phyloP scores from a whole-genome alignment of 2,113 vertebrate species.

The Carollia perspicillata region DNA sequence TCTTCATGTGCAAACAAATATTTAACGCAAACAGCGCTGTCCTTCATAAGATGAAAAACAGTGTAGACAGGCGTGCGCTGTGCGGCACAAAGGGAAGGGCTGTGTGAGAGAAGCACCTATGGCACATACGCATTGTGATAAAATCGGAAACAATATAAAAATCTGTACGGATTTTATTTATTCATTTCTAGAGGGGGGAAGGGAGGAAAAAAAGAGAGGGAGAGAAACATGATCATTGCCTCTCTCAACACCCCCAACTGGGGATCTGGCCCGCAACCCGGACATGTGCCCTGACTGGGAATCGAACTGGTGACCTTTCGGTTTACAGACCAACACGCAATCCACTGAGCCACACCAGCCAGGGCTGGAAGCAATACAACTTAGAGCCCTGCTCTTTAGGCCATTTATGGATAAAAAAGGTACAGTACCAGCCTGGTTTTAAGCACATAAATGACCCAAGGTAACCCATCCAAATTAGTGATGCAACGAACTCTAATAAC shows the following conservation, averaged over 20 bases:
- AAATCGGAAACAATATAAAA: neutral
- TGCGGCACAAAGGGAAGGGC: neutral
- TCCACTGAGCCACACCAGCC: too few relatives aligned
- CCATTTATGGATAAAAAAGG: neutral
- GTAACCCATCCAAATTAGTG: neutral
- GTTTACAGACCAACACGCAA: too few relatives aligned
- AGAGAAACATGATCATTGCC: too few relatives aligned
- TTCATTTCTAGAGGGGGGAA: too few relatives aligned
- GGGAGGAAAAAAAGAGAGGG: too few relatives aligned
- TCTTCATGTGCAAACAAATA: neutral
- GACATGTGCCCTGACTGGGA: too few relatives aligned
- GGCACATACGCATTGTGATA: neutral
- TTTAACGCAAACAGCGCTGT: neutral
- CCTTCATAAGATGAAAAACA: neutral
- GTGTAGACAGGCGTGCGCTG: neutral
- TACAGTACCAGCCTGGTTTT: neutral
- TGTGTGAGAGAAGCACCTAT: neutral
- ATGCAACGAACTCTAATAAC: neutral
- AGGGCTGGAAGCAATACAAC: neutral
- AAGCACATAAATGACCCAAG: neutral
- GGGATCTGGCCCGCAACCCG: too few relatives aligned
- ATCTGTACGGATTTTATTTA: too few relatives aligned
- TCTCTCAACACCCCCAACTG: too few relatives aligned
- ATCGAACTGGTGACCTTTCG: too few relatives aligned
- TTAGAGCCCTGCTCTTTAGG: neutral